Percentiles rank a stretch among this genome's conserved stretches.
These are phyloP conservation scores for Puntigrus tetrazona DNA, from an alignment of 2,113 vertebrate genomes.

Conservation along the genomic window DNA sequence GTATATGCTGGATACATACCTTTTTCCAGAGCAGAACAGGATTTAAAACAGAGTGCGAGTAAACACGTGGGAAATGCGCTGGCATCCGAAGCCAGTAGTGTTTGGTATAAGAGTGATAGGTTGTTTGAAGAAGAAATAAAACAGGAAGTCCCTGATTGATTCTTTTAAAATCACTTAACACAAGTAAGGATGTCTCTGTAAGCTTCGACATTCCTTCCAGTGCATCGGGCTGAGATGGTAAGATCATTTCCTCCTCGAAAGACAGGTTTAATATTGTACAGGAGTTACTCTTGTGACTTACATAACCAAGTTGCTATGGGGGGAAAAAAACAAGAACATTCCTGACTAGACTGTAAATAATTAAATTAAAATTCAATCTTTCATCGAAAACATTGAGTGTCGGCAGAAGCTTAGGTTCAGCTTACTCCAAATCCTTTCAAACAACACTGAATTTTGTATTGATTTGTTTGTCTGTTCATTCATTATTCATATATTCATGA, in stretches of 20 bases:
- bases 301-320: not conserved
- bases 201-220: constrained; percentile 30
- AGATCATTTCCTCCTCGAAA: not conserved
- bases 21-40: not conserved
- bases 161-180: constrained; percentile 49
- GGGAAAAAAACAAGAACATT: not conserved
- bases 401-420: constrained; percentile 1
- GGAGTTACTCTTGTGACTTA: constrained; percentile 2
- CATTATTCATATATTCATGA: not conserved
- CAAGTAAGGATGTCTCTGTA: constrained; percentile 26
- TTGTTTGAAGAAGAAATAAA: constrained; percentile 55
- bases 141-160: constrained; percentile 58
- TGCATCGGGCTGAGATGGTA: not conserved
- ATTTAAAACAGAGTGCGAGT: not conserved
- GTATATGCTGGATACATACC: not conserved
- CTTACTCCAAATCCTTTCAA: not conserved
- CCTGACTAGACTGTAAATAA: not conserved
- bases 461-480: not conserved
- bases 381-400: not conserved
- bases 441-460: not conserved
- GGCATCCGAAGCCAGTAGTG: constrained; percentile 34
- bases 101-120: constrained; percentile 52
- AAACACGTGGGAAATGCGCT: not conserved
- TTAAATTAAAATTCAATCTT: not conserved
- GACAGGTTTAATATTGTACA: not conserved